Base-by-base conservation (phyloP, 2,113 vertebrate species). In the Entelurus aequoreus region DNA sequence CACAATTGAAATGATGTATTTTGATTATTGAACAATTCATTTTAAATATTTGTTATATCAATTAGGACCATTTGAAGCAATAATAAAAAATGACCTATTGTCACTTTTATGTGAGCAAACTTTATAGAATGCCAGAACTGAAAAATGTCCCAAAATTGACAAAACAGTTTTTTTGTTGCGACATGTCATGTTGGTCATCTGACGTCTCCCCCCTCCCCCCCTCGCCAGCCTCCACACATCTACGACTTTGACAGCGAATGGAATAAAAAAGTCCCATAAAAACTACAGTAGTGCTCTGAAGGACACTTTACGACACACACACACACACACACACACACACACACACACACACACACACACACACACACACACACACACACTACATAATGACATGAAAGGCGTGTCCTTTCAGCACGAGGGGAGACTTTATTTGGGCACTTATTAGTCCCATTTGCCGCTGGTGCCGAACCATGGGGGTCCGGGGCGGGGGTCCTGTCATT, bases 351-450 rank as follows among this genome's bases (percentile, higher is more conserved):
- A 28, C 28, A 28, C 28, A 28, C 28, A 28, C 28, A 28, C 28
- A 28, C 28, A 28, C 28, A 28, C 28, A 28, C 28, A 28, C 28
- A 28, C 28, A 28, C 28, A 28, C 28, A 28, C 2, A 28, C 2
- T 28, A 28, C 3, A 28, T 28, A 46, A 46, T 11, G 54, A 62
- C 48, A 72, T 70, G 69, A 80, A 84, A 68, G 74, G 63, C 44
- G 47, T 42, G 35, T 49, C 68, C 76, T 88, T 88, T 87, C 82
- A 84, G 63, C 85, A 83, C 86, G 60, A 65, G 19, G 62, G 68
- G 62, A 83, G 83, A 87, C 83, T 87, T 80, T 85, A 82, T 83
- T 69, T 6, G 58, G 68, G 72, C 61, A 78, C 76, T 86, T 86
- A 87, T 87, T 87, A 80, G 87, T 80, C 59, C 65, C 79, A 77